phyloP scores from a whole-genome alignment of 2,113 vertebrate species.

The Syngnathus floridae region DNA sequence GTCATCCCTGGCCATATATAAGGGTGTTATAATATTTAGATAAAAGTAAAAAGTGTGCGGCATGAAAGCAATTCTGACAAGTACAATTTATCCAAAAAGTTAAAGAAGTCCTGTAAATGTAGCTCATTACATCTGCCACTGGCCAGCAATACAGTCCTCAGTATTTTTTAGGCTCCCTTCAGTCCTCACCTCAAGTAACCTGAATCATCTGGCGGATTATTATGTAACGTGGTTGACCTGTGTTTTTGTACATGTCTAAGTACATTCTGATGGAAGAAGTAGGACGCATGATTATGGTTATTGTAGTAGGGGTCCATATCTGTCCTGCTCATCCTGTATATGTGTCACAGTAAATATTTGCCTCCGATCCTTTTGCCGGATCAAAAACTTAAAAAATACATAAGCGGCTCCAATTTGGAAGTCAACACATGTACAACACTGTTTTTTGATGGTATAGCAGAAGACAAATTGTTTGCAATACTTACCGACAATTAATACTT shows the following conservation, averaged over 20 bases:
- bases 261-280: slow-evolving; percentile 24
- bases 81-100: no score
- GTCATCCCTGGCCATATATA: no score
- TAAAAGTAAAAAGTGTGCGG: no score
- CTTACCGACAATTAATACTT: neutral
- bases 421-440: slow-evolving; percentile 8
- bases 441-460: neutral
- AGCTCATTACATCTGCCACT: no score
- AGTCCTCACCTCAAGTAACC: slow-evolving; percentile 17
- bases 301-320: slow-evolving; percentile 11
- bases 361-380: neutral
- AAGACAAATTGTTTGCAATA: neutral
- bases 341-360: neutral
- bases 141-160: no score
- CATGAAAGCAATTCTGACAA: no score
- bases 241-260: slow-evolving; percentile 13
- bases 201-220: slow-evolving; percentile 51
- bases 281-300: slow-evolving; percentile 23
- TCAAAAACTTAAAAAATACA: neutral
- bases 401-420: slow-evolving; percentile 11
- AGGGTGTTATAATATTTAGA: no score
- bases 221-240: slow-evolving; percentile 38
- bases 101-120: no score
- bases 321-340: neutral
- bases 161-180: no score